A percentile compares a stretch with the other conserved stretches of the same genome.
phyloP scores from a whole-genome alignment of 2,797 vertebrate genomes.

The Xiphorhynchus erythropygius region DNA sequence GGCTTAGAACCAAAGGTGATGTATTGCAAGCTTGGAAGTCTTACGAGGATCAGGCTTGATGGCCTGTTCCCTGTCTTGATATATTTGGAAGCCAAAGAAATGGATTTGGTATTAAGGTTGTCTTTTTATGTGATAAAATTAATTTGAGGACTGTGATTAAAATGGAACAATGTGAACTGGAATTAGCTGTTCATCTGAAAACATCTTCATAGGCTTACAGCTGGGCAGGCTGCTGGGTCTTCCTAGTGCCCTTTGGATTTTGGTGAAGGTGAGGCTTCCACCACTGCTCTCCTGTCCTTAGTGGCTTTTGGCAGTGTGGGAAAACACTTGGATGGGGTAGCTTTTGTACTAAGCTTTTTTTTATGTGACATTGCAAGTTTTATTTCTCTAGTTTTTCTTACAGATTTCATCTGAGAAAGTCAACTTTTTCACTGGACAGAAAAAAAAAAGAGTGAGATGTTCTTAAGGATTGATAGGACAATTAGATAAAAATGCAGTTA shows the following conservation, averaged over 20 bases:
- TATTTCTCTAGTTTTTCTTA: neutral
- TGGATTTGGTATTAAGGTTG: neutral
- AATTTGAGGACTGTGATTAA: neutral
- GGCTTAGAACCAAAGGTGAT: neutral
- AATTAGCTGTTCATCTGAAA: neutral
- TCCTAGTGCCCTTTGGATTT: neutral
- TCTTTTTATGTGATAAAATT: neutral
- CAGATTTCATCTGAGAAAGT: neutral
- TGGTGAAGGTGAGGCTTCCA: neutral
- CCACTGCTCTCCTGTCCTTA: neutral
- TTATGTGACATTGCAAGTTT: neutral
- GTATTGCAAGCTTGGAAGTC: neutral
- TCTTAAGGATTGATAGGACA: neutral
- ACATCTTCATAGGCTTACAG: neutral
- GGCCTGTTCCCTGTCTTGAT: neutral
- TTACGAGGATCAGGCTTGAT: neutral
- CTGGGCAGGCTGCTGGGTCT: neutral
- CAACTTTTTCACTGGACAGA: neutral
- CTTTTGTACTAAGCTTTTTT: neutral
- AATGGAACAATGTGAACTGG: neutral
- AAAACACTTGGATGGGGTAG: neutral
- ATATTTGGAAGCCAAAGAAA: neutral
- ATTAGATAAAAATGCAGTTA: neutral
- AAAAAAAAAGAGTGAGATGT: neutral
- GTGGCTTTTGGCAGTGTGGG: neutral